Evolutionary conservation across 2,113 vertebrate species (phyloP).

Genomic region (Odocoileus virginianus): DNA sequence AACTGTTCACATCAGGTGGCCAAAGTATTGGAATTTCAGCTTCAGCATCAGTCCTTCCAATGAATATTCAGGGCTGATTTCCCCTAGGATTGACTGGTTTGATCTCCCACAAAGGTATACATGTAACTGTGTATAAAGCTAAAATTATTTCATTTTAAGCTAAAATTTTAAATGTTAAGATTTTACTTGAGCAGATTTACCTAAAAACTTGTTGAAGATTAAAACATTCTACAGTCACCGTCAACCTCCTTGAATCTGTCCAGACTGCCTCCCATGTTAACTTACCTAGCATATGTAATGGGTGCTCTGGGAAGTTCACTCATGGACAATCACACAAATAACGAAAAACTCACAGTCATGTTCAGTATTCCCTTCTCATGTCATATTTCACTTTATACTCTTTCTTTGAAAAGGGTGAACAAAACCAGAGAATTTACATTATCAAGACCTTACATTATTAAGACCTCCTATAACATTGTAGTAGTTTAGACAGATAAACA

Average conservation of each 20-base stretch:
- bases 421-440: neutral
- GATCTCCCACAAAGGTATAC: neutral
- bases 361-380: neutral
- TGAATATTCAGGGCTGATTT: neutral
- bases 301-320: neutral
- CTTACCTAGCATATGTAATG: neutral
- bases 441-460: too few relatives aligned
- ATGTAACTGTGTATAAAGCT: neutral
- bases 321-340: neutral
- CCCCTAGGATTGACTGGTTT: neutral
- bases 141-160: neutral
- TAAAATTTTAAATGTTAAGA: neutral
- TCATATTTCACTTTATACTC: neutral
- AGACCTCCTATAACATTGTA: neutral
- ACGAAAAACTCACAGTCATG: neutral
- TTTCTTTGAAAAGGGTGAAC: neutral
- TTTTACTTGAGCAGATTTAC: neutral
- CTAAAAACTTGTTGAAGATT: neutral
- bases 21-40: neutral
- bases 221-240: neutral
- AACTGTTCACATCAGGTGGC: neutral
- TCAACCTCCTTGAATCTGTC: neutral
- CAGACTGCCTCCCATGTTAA: neutral
- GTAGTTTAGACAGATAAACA: neutral
- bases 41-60: neutral